phyloP scores from a whole-genome alignment of 2,888 invertebrate genomes.

The Eueremaeus valkanovi region DNA sequence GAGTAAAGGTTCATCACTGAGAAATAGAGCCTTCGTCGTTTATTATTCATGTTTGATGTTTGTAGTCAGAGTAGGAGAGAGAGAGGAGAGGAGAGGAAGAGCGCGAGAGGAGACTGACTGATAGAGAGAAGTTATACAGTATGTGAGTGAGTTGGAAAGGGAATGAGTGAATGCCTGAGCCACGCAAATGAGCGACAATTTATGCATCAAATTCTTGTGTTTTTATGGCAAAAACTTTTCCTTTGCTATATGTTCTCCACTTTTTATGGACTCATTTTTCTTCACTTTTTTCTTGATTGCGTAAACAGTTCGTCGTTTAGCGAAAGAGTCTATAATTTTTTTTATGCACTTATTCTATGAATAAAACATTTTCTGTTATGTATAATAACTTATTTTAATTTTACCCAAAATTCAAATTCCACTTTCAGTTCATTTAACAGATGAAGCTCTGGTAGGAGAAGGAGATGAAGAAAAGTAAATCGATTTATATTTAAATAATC shows the following conservation, averaged over 20 bases:
- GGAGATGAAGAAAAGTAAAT: background rate
- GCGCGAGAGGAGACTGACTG: constrained; percentile 16
- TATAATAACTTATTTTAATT: constrained; percentile 36
- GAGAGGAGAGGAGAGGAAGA: constrained; percentile 30
- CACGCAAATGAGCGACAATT: constrained; percentile 36
- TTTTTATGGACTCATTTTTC: constrained; percentile 22
- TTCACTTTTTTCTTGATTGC: constrained; percentile 20
- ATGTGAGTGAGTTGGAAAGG: background rate
- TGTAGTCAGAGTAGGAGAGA: constrained; percentile 10
- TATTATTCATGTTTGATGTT: constrained; percentile 32
- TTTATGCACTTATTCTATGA: constrained; percentile 23
- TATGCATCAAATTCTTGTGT: constrained; percentile 28
- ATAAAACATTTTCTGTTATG: constrained; percentile 32
- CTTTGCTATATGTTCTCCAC: background rate
- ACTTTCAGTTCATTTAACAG: constrained; percentile 33
- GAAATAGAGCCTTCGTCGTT: constrained; percentile 23
- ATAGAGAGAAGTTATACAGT: no score
- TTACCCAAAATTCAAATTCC: background rate
- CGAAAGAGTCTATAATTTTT: constrained; percentile 32
- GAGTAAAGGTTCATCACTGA: constrained; percentile 30
- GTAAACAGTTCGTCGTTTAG: constrained; percentile 32
- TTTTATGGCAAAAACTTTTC: background rate
- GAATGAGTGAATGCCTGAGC: constrained; percentile 16
- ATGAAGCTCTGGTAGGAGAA: background rate
- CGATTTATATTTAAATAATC: constrained; percentile 1